Evolutionary conservation across 2,113 vertebrate species (phyloP).

Genomic region (Nycticorax nycticorax): DNA sequence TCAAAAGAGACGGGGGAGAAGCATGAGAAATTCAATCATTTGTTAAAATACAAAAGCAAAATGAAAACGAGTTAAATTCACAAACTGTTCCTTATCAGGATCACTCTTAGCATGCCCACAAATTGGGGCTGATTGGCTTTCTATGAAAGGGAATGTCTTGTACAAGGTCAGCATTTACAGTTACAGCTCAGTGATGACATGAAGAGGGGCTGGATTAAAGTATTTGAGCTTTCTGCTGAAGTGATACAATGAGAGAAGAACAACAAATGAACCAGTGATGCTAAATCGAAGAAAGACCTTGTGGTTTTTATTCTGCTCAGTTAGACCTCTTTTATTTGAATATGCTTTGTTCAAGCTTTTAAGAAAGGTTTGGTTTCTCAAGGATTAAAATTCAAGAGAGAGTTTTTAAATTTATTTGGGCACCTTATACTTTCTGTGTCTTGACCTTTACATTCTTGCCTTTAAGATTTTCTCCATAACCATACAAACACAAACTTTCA

Average conservation of each 20-base stretch:
- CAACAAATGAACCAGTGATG: not conserved
- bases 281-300: not conserved
- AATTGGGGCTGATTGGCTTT: not conserved
- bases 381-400: not conserved
- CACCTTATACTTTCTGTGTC: not conserved
- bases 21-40: not conserved
- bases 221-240: not conserved
- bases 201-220: not conserved
- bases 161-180: not conserved
- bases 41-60: not conserved
- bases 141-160: not conserved
- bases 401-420: not conserved
- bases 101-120: not conserved
- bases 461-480: not conserved
- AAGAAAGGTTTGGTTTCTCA: not conserved
- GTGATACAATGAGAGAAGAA: not conserved
- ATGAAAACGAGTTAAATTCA: not conserved
- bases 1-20: not conserved
- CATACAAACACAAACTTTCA: not conserved
- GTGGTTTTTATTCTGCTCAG: not conserved
- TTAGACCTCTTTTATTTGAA: not conserved
- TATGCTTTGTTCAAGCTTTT: not conserved
- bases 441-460: not conserved
- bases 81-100: not conserved
- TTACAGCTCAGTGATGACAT: not conserved